Evolutionary conservation across 23 tunicate species (phyloP), one percentile per base, ranked within the genome.

Genomic region (Oikopleura dioica): DNA sequence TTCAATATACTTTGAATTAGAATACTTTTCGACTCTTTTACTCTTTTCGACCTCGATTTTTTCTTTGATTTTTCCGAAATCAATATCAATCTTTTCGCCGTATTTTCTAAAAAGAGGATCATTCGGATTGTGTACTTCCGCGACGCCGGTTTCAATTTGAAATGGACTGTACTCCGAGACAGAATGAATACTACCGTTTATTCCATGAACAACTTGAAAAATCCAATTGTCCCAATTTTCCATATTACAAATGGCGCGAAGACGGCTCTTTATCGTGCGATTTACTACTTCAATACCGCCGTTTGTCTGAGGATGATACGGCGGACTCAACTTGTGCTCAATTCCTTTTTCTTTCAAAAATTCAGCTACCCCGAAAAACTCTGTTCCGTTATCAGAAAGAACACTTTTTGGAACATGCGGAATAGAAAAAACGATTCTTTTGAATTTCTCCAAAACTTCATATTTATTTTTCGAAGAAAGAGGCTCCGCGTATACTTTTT

Each of bases 111-210:
- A n/a, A n/a, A n/a, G n/a, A n/a, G n/a, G n/a, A n/a, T n/a, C n/a
- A n/a, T n/a, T n/a, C n/a, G n/a, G n/a, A n/a, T n/a, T n/a, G n/a
- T n/a, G n/a, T n/a, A n/a, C n/a, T n/a, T n/a, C n/a, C n/a, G n/a
- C n/a, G n/a, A n/a, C n/a, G n/a, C 72, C 72, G 33, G 72, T 63
- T 63, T 63, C 72, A 28, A 63, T 63, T 63, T 63, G 32, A 63
- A 63, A 63, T 24, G 72, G 72, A 5, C 30, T 63, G 72, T 12
- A 63, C 26, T 63, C 5, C 2, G 72, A 12, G 26, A 63, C 72
- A 2, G 29, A 23, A 28, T 63, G 29, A 16, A 2, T 63, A 2
- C 4, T 21, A 63, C 33, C 16, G 33, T 63, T 63, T 5, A 63
- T 63, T 2, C 30, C 30, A 16, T 28, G 72, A 24, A 63, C 2